These are phyloP conservation scores for Pelagia noctiluca DNA, from an alignment of 30 jellyfish, hydroid and myxozoan genomes.

Conservation along the genomic window DNA sequence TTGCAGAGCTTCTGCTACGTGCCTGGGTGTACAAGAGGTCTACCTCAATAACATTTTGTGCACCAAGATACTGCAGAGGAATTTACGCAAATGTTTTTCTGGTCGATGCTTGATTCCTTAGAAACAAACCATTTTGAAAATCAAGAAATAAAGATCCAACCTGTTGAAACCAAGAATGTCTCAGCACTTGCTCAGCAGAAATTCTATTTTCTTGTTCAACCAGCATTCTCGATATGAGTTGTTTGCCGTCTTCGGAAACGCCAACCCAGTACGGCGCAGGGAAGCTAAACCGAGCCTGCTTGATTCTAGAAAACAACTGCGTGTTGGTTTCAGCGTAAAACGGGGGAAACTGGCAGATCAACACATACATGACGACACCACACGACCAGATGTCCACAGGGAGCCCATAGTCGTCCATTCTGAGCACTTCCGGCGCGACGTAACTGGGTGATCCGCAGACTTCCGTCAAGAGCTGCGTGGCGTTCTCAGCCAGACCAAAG, in stretches of 20 bases:
- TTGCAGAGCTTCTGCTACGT: neutral
- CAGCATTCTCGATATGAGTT: slow-evolving; percentile 66
- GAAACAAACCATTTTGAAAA: no score
- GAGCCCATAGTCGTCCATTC: slow-evolving; percentile 72
- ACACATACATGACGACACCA: slow-evolving; percentile 75
- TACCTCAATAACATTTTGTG: no score
- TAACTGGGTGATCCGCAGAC: slow-evolving; percentile 94
- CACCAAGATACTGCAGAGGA: no score
- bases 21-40: neutral
- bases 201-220: slow-evolving; percentile 54
- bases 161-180: slow-evolving; percentile 81
- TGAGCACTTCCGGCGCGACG: slow-evolving; percentile 90
- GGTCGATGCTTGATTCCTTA: slow-evolving; percentile 19
- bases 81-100: no score
- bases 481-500: slow-evolving; percentile 80
- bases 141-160: neutral
- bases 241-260: slow-evolving; percentile 71
- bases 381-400: slow-evolving; percentile 93
- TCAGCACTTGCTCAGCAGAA: slow-evolving; percentile 57
- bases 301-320: slow-evolving; percentile 53
- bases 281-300: slow-evolving; percentile 55
- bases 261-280: slow-evolving; percentile 84
- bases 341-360: slow-evolving; percentile 87
- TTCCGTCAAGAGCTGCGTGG: slow-evolving; percentile 38
- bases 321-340: slow-evolving; percentile 65